Evolutionary conservation across 2,888 invertebrate genomes (phyloP), one percentile per base, ranked within the genome.

Genomic region (Carabus problematicus): DNA sequence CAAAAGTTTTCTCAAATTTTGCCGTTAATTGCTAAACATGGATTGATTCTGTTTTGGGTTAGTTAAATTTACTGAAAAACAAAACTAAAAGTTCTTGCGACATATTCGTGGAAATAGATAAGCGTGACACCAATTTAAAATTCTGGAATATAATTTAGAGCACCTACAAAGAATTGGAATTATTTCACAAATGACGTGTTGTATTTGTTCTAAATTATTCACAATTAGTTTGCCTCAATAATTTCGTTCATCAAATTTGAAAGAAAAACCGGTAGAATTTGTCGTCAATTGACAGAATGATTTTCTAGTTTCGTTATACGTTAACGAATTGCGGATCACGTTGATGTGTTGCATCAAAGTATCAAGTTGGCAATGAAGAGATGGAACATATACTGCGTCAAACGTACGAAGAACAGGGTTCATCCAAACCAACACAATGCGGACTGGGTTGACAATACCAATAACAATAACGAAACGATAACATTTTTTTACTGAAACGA

Each of bases 331-430:
- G 9, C 56, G 40, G 11, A 39, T 12, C 12, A 39, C 18, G 29
- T 8, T 41, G 19, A 19, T 7, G 39, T 16, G 42, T 18, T 4
- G 8, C 18, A 40, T 18, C 14, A 12, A 47, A 45, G 18, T 16
- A n/a, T 41, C 42, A 6, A 9, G 40, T 42, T 45, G 43, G 70
- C 60, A 76, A 82, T 82, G 82, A 82, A 79, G 79, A 80, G 77
- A 81, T 82, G 82, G 82, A 78, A 77, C 74, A 76, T 80, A 72
- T 82, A 80, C 73, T 82, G 81, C 76, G 79, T 79, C 75, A 81
- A 81, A 77, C 80, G 81, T 76, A 81, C 80, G 75, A 82, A 80
- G 78, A 81, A 81, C 79, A 82, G 80, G 80, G 77, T 70, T 75
- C 61, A 11, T 54, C 12, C 59, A 41, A 19, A 6, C 29, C 52